A percentile compares a stretch with the other conserved stretches of the same genome.
Evolutionary conservation across 2,113 vertebrate species (phyloP).

Genomic region (Upupa epops): DNA sequence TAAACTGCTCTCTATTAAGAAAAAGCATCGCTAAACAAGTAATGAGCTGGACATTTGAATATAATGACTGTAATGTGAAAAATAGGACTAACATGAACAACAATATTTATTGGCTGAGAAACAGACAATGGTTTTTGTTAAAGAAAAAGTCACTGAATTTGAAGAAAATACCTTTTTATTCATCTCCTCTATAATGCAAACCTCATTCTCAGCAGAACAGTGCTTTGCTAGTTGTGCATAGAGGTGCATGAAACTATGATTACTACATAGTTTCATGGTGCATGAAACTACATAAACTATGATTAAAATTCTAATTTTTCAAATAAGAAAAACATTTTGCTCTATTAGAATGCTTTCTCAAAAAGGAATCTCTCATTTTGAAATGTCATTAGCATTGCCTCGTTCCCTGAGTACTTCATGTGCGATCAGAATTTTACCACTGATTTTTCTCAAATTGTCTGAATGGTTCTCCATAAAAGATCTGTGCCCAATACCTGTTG

Average conservation of each 20-base stretch:
- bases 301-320: neutral
- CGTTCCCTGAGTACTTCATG: neutral
- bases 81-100: neutral
- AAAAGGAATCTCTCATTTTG: neutral
- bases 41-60: neutral
- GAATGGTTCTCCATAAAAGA: neutral
- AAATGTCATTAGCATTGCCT: neutral
- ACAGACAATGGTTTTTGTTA: neutral
- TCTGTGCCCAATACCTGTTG: neutral
- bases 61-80: neutral
- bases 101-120: neutral
- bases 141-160: neutral
- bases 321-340: neutral
- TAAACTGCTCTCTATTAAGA: neutral
- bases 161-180: neutral
- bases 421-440: neutral
- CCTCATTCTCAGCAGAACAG: neutral
- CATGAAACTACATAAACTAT: neutral
- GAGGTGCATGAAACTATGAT: too few species aligned
- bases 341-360: neutral
- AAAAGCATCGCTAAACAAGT: neutral
- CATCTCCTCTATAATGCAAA: neutral
- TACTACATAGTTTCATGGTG: too few species aligned
- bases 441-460: neutral
- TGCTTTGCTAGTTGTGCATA: neutral